A percentile compares a stretch with the other conserved stretches of the same genome.
Evolutionary conservation across 2,888 invertebrate genomes (phyloP).

Genomic region (Eulithis prunata): DNA sequence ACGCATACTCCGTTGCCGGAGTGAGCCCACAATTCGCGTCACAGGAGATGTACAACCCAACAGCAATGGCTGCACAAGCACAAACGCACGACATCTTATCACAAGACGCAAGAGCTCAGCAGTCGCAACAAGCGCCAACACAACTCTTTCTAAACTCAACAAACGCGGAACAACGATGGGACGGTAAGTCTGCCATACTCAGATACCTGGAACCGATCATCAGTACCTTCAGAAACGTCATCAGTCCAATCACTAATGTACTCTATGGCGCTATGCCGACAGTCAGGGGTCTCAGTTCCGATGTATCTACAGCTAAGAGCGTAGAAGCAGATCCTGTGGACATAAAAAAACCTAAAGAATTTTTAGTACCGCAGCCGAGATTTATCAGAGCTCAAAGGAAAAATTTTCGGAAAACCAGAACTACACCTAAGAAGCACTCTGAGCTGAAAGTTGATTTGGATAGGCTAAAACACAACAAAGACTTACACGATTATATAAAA

Average conservation of each 20-base stretch:
- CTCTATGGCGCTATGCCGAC: constrained; percentile 76
- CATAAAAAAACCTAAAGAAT: constrained; percentile 66
- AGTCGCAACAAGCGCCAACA: constrained; percentile 79
- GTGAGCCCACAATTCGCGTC: constrained; percentile 79
- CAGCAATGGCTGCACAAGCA: constrained; percentile 66
- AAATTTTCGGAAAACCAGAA: constrained; percentile 60
- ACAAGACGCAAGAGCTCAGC: constrained; percentile 78
- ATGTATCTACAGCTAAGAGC: constrained; percentile 66
- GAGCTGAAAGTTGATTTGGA: constrained; percentile 73
- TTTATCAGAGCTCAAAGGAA: constrained; percentile 72
- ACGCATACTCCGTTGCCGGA: constrained; percentile 82
- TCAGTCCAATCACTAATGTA: constrained; percentile 73
- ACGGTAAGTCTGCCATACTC: constrained; percentile 80
- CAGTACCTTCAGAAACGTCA: constrained; percentile 65
- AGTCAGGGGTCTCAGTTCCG: constrained; percentile 72
- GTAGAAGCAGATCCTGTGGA: constrained; percentile 58
- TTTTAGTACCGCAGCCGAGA: constrained; percentile 74
- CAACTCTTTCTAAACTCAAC: constrained; percentile 72
- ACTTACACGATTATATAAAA: constrained; percentile 74
- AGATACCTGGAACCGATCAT: constrained; percentile 77
- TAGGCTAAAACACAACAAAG: constrained; percentile 74
- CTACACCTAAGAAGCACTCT: constrained; percentile 71
- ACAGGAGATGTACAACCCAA: constrained; percentile 78
- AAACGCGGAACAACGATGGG: constrained; percentile 79
- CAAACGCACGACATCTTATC: constrained; percentile 74